Conservation (phyloP, 2,797 vertebrate genomes). For the Hylomyscus alleni region DNA sequence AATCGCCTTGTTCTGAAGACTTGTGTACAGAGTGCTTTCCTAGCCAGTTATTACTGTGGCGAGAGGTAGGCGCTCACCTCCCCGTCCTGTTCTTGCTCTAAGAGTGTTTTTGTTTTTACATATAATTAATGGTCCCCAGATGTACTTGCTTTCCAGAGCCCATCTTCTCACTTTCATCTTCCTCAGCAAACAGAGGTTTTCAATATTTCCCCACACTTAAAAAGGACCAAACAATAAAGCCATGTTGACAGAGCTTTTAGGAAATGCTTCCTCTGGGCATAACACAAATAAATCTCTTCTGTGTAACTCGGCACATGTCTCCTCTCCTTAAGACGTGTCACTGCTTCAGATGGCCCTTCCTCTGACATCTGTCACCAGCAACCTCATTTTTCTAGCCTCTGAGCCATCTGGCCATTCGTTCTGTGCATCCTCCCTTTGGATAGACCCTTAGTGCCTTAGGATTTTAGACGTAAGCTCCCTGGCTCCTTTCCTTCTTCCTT, state of each 20-base stretch:
- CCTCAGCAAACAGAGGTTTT: conserved; percentile 77
- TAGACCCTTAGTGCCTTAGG: neutral
- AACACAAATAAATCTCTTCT: conserved; percentile 52
- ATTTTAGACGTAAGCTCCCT: neutral
- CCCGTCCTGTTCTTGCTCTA: conserved; percentile 73
- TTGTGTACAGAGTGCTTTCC: conserved; percentile 70
- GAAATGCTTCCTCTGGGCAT: conserved; percentile 62
- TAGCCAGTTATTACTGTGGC: conserved; percentile 61
- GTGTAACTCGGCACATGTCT: neutral
- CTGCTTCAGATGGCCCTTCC: conserved; percentile 25
- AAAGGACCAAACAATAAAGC: conserved; percentile 66
- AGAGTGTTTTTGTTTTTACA: conserved; percentile 81
- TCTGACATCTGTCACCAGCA: conserved; percentile 27
- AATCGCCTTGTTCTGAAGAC: conserved; percentile 81
- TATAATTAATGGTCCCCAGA: conserved; percentile 83
- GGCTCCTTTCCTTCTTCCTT: neutral
- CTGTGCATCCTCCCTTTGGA: neutral
- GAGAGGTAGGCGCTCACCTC: conserved; percentile 64
- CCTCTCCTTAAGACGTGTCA: conserved; percentile 9
- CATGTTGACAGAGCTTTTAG: conserved; percentile 57
- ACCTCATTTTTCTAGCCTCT: neutral
- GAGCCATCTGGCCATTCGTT: neutral
- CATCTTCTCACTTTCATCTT: conserved; percentile 83
- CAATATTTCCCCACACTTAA: conserved; percentile 72
- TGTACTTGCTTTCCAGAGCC: conserved; percentile 74